Conservation (phyloP, 64 coral and sea anemone genomes). For the Actinia equina region DNA sequence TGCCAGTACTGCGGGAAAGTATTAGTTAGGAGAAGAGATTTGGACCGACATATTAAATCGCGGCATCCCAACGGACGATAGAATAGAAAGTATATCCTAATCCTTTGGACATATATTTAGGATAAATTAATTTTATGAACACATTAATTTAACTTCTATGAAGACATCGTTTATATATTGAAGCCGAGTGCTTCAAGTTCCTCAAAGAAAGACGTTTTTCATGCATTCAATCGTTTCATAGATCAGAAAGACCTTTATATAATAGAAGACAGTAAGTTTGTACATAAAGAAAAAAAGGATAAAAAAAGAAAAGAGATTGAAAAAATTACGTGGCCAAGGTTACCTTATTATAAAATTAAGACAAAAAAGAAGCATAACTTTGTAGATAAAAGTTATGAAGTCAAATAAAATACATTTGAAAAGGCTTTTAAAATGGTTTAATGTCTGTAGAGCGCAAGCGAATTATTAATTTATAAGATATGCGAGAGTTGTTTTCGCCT, state of each 20-base stretch:
- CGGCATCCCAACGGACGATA: slow-evolving; percentile 97
- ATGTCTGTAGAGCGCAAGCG: neutral
- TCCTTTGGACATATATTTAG: slow-evolving; percentile 31
- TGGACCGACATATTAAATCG: slow-evolving; percentile 97
- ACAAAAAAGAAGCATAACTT: slow-evolving; percentile 39
- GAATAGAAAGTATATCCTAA: slow-evolving; percentile 24
- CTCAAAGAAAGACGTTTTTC: slow-evolving; percentile 30
- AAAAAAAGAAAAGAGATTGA: slow-evolving; percentile 25
- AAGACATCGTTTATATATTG: slow-evolving; percentile 41
- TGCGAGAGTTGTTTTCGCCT: slow-evolving; percentile 56
- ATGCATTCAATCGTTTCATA: slow-evolving; percentile 41
- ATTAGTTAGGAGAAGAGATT: slow-evolving; percentile 90
- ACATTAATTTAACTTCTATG: slow-evolving; percentile 36
- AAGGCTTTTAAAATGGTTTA: slow-evolving; percentile 29
- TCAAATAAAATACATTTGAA: slow-evolving; percentile 58
- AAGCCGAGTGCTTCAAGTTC: slow-evolving; percentile 31
- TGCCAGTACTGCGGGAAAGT: slow-evolving; percentile 99
- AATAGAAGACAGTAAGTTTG: slow-evolving; percentile 51
- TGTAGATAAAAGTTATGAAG: slow-evolving; percentile 43
- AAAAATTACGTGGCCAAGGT: neutral
- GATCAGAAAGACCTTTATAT: slow-evolving; percentile 51
- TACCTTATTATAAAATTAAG: neutral
- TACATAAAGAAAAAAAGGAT: slow-evolving; percentile 45
- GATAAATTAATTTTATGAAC: slow-evolving; percentile 37
- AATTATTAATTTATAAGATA: slow-evolving; percentile 68